Conservation (phyloP, 2,888 invertebrate species). For the Lacanobia wlatinum region DNA sequence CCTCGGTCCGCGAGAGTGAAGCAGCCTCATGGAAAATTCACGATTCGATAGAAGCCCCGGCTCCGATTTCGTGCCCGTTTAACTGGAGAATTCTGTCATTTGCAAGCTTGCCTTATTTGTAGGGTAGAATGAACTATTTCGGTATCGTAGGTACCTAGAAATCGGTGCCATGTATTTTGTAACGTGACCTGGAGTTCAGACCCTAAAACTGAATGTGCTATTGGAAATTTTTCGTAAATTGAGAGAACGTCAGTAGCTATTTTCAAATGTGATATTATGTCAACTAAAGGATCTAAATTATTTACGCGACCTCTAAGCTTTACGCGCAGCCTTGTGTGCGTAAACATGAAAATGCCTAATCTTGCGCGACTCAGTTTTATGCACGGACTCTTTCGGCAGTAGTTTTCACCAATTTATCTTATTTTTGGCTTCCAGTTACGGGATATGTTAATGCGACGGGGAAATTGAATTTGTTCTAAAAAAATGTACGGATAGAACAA, state of each 20-base stretch:
- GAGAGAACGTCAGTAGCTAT: no score
- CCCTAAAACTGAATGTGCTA: background rate
- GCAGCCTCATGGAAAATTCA: slow-evolving; percentile 49
- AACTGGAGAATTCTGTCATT: slow-evolving; percentile 27
- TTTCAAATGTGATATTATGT: no score
- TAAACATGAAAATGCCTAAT: no score
- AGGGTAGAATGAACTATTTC: background rate
- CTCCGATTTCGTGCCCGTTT: slow-evolving; percentile 32
- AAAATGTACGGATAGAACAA: no score
- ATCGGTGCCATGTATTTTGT: background rate
- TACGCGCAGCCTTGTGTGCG: no score
- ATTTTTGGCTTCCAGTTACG: background rate
- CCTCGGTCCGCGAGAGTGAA: slow-evolving; percentile 1
- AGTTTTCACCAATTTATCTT: background rate
- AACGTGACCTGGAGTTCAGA: background rate
- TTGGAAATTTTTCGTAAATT: background rate
- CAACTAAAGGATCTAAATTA: no score
- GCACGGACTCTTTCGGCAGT: no score
- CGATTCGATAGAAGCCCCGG: slow-evolving; percentile 15
- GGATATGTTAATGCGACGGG: no score
- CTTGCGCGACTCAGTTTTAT: no score
- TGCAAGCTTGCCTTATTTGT: slow-evolving; percentile 25
- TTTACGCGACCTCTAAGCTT: no score
- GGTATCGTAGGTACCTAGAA: background rate
- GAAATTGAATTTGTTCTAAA: no score